Evolutionary conservation across 2,797 vertebrate species (phyloP).

Genomic region (Kryptolebias ocellatus): DNA sequence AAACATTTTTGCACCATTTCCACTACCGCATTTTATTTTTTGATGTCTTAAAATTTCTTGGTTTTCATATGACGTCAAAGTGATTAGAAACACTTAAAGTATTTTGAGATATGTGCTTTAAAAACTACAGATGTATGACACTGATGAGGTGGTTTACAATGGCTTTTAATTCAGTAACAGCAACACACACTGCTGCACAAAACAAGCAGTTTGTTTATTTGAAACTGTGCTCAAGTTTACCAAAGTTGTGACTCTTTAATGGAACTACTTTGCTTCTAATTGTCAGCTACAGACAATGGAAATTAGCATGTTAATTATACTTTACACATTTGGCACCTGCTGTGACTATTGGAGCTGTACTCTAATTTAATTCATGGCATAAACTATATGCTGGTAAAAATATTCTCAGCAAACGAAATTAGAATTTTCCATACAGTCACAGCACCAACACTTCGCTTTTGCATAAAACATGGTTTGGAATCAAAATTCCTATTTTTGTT

Average conservation of each 20-base stretch:
- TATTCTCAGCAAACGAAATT: slow-evolving; percentile 9
- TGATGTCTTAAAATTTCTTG: too few relatives aligned
- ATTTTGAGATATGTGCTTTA: slow-evolving; percentile 21
- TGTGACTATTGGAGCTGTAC: slow-evolving; percentile 34
- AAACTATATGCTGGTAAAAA: slow-evolving; percentile 8
- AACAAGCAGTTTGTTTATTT: slow-evolving; percentile 1
- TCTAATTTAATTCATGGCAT: slow-evolving; percentile 18
- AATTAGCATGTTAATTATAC: slow-evolving; percentile 50
- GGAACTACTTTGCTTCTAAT: slow-evolving; percentile 25
- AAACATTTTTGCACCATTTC: too few relatives aligned
- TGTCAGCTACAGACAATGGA: slow-evolving; percentile 22
- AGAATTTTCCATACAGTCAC: slow-evolving; percentile 12
- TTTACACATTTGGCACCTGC: slow-evolving; percentile 28
- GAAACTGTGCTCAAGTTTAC: slow-evolving; percentile 18
- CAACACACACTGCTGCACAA: neutral
- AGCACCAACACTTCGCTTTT: slow-evolving; percentile 7
- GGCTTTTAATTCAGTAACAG: slow-evolving; percentile 6
- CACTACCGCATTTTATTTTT: too few relatives aligned
- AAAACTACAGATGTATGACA: slow-evolving; percentile 17
- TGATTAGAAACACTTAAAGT: slow-evolving; percentile 21
- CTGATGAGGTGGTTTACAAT: neutral
- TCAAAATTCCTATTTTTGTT: slow-evolving; percentile 29
- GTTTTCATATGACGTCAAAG: neutral
- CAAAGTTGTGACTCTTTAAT: slow-evolving; percentile 14
- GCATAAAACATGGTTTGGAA: slow-evolving; percentile 15